Evolutionary conservation across 2,797 vertebrate species (phyloP).

Genomic region (Cynopterus sphinx): DNA sequence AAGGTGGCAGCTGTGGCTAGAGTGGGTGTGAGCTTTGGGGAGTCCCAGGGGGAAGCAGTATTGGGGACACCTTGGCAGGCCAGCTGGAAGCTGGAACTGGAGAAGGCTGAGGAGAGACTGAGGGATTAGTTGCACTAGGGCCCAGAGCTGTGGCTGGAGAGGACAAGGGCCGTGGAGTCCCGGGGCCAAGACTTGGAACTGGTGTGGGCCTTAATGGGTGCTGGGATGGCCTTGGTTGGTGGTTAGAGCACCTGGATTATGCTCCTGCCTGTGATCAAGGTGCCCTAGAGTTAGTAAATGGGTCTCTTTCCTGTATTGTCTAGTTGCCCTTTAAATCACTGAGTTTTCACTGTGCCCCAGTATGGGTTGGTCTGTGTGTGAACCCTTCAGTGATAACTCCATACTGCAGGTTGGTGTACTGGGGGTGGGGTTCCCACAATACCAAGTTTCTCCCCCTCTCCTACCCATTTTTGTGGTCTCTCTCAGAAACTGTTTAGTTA

Average conservation of each 20-base stretch:
- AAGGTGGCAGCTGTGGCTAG: background rate
- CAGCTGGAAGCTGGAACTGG: background rate
- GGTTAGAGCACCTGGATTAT: background rate
- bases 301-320: background rate
- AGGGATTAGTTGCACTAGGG: background rate
- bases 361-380: background rate
- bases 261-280: background rate
- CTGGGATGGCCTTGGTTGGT: too few relatives aligned
- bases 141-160: background rate
- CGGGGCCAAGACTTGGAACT: background rate
- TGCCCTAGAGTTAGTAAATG: background rate
- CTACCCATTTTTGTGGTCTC: background rate
- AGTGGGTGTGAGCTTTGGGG: background rate
- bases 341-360: background rate
- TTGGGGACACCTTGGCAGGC: background rate
- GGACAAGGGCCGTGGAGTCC: background rate
- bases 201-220: too few relatives aligned
- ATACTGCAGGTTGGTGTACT: background rate
- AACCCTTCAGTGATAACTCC: background rate
- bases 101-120: background rate
- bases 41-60: background rate
- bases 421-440: background rate
- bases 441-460: too few relatives aligned
- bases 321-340: background rate
- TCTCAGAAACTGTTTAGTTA: background rate